Conservation (phyloP, 2,113 vertebrate genomes). For the Oophaga pumilio region DNA sequence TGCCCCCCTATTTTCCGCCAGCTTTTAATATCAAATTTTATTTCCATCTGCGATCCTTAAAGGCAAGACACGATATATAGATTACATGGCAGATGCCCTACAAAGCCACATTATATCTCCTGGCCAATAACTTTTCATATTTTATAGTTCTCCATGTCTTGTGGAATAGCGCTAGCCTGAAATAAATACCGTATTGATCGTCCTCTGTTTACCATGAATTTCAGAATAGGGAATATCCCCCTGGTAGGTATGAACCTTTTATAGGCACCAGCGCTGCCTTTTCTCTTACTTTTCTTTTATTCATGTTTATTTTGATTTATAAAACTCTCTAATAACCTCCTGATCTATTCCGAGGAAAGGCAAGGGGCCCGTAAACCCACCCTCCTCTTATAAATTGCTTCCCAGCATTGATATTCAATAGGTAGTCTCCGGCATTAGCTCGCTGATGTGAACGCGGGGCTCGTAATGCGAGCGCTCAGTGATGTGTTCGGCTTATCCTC, state of each 20-base stretch:
- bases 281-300: slow-evolving; percentile 56
- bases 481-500: slow-evolving; percentile 2
- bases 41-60: slow-evolving; percentile 3
- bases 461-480: neutral
- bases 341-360: slow-evolving; percentile 68
- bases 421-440: slow-evolving; percentile 61
- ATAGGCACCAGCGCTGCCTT: slow-evolving; percentile 62
- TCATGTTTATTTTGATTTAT: slow-evolving; percentile 73
- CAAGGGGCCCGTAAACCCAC: slow-evolving; percentile 67
- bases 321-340: slow-evolving; percentile 68
- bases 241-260: slow-evolving; percentile 58
- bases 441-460: neutral
- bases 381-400: slow-evolving; percentile 71
- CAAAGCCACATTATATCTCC: neutral
- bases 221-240: slow-evolving; percentile 45
- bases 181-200: slow-evolving; percentile 40
- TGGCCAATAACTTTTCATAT: neutral
- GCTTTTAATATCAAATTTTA: slow-evolving; percentile 6
- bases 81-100: slow-evolving; percentile 23
- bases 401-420: slow-evolving; percentile 73
- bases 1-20: neutral
- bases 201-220: neutral
- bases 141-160: neutral
- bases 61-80: slow-evolving; percentile 4
- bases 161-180: neutral